Percentiles rank a stretch among this genome's conserved stretches.
Evolutionary conservation across 2,113 vertebrate species (phyloP).

Genomic region (Takifugu bimaculatus): DNA sequence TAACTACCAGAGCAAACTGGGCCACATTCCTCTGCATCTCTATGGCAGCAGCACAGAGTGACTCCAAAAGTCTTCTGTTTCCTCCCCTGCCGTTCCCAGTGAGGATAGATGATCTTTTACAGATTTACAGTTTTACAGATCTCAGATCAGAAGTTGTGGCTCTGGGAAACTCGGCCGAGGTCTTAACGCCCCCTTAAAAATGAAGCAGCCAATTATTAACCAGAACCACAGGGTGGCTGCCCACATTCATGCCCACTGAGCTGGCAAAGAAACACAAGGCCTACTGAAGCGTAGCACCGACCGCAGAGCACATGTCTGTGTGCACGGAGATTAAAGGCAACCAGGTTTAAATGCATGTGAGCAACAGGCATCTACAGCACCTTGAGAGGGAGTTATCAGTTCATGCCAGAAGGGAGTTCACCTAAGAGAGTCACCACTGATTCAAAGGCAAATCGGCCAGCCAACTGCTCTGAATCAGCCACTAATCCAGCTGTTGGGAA

Average conservation of each 20-base stretch:
- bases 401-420: slow-evolving; percentile 2
- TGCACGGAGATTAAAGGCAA: slow-evolving; percentile 59
- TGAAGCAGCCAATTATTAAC: slow-evolving; percentile 75
- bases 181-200: slow-evolving; percentile 63
- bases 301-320: slow-evolving; percentile 59
- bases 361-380: slow-evolving; percentile 56
- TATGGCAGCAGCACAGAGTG: slow-evolving; percentile 69
- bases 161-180: slow-evolving; percentile 45
- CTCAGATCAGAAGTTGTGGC: slow-evolving; percentile 39
- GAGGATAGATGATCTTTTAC: neutral
- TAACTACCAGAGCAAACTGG: slow-evolving; percentile 67
- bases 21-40: slow-evolving; percentile 69
- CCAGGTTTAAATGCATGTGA: slow-evolving; percentile 57
- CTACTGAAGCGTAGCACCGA: slow-evolving; percentile 57
- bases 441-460: too few relatives aligned
- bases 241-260: slow-evolving; percentile 56
- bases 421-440: too few relatives aligned
- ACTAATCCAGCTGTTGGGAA: too few relatives aligned
- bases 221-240: slow-evolving; percentile 59
- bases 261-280: slow-evolving; percentile 50
- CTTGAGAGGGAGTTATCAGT: slow-evolving; percentile 14
- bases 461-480: too few relatives aligned
- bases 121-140: slow-evolving; percentile 44
- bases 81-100: slow-evolving; percentile 42
- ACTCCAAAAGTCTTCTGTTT: slow-evolving; percentile 46